These are phyloP conservation scores for Propithecus deckenii DNA, from an alignment of 2,797 vertebrate genomes.

Conservation along the genomic window DNA sequence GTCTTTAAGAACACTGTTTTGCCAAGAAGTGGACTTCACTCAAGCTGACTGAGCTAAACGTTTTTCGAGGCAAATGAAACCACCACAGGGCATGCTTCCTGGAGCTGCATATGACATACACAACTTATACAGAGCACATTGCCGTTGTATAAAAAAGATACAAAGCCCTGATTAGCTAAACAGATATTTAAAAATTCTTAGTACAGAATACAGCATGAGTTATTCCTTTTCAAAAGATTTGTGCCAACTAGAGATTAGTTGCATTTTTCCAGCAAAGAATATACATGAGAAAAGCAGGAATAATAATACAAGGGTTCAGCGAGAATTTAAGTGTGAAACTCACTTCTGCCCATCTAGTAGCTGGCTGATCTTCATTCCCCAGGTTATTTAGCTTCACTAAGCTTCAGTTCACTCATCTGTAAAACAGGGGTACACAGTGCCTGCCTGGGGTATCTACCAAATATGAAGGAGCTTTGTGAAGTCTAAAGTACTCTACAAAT, in stretches of 20 bases:
- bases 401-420: background rate
- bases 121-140: background rate
- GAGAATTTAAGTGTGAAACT: constrained; percentile 81
- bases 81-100: background rate
- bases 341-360: constrained; percentile 68
- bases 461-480: background rate
- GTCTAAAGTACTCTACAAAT: background rate
- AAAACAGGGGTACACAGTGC: background rate
- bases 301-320: constrained; percentile 67
- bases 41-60: background rate
- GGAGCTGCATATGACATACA: background rate
- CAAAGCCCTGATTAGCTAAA: background rate
- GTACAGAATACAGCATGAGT: background rate
- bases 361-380: background rate
- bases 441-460: background rate
- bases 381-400: background rate
- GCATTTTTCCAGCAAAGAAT: constrained; percentile 69
- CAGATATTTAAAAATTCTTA: constrained; percentile 40
- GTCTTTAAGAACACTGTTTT: constrained; percentile 17
- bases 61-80: background rate
- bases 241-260: background rate
- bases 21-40: constrained; percentile 7
- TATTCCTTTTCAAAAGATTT: constrained; percentile 63
- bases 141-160: background rate
- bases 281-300: constrained; percentile 69